These are phyloP conservation scores for Drosophila falleni DNA, from an alignment of 2,888 invertebrate species.

Conservation along the genomic window DNA sequence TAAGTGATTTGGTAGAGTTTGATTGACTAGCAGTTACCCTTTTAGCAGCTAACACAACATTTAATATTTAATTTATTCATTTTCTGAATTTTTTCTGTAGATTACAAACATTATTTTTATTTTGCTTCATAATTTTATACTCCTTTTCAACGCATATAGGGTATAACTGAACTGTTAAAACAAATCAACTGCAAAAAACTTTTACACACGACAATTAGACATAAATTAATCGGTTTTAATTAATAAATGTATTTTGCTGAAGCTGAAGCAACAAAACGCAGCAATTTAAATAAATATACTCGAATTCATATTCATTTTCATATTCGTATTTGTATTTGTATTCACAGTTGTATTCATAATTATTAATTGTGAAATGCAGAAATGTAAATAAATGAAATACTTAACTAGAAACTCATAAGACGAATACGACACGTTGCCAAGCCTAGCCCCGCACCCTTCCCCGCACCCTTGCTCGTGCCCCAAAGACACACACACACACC, in stretches of 20 bases:
- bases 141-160: not conserved
- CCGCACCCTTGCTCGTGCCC: conserved; percentile 21
- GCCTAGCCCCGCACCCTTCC: conserved; percentile 56
- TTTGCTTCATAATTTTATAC: not conserved
- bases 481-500: conserved; percentile 15
- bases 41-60: not conserved
- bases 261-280: conserved; percentile 18
- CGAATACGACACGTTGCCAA: conserved; percentile 73
- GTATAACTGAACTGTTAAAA: not conserved
- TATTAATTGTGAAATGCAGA: conserved; percentile 53
- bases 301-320: conserved; percentile 10
- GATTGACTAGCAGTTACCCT: not conserved
- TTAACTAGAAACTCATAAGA: conserved; percentile 66
- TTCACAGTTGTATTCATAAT: conserved; percentile 51
- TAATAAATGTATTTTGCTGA: conserved; percentile 57
- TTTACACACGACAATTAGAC: conserved; percentile 59
- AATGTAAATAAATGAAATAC: conserved; percentile 74
- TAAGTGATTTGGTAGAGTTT: not conserved
- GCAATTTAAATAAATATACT: conserved; percentile 50
- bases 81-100: not conserved
- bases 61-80: not conserved
- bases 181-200: conserved; percentile 12
- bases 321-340: not conserved
- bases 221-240: conserved; percentile 68
- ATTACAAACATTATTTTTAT: no score